These are phyloP conservation scores for Pterocles gutturalis DNA, from an alignment of 2,113 vertebrate species.

Conservation along the genomic window DNA sequence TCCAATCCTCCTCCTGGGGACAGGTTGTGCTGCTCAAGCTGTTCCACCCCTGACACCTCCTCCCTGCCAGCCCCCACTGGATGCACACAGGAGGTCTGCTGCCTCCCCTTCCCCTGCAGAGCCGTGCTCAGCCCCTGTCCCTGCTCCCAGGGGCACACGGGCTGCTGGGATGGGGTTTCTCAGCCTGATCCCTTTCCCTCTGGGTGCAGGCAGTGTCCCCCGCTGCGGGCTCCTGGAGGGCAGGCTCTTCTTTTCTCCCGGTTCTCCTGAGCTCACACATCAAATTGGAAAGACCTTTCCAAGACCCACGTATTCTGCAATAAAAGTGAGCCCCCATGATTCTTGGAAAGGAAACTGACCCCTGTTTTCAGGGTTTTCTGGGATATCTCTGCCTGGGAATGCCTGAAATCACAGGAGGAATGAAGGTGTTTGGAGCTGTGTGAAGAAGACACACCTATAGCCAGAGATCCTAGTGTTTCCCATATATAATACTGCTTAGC, in stretches of 20 bases:
- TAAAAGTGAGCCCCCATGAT: not conserved
- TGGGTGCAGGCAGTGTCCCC: fast-evolving
- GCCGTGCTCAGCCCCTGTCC: not conserved
- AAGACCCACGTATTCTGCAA: not conserved
- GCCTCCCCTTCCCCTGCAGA: not conserved
- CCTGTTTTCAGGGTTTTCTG: not conserved
- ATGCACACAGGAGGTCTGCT: not conserved
- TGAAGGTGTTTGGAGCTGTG: not conserved
- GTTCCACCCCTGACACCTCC: fast-evolving
- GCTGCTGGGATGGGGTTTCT: not conserved
- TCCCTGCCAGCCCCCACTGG: not conserved
- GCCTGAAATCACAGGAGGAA: not conserved
- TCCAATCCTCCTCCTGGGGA: not conserved
- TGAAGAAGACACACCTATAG: not conserved
- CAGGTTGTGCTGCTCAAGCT: not conserved
- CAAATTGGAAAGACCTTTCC: slow-evolving; percentile 43
- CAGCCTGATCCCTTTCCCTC: not conserved
- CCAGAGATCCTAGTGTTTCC: not conserved
- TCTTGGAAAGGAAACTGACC: not conserved
- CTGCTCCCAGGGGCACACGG: not conserved
- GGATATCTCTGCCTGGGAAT: not conserved
- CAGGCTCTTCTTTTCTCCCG: not conserved
- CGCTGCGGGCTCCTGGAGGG: not conserved
- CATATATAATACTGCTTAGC: not conserved
- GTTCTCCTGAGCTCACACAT: not conserved